These are phyloP conservation scores for Ptychochromis oligacanthus DNA, from an alignment of 2,113 vertebrate genomes.

Conservation along the genomic window DNA sequence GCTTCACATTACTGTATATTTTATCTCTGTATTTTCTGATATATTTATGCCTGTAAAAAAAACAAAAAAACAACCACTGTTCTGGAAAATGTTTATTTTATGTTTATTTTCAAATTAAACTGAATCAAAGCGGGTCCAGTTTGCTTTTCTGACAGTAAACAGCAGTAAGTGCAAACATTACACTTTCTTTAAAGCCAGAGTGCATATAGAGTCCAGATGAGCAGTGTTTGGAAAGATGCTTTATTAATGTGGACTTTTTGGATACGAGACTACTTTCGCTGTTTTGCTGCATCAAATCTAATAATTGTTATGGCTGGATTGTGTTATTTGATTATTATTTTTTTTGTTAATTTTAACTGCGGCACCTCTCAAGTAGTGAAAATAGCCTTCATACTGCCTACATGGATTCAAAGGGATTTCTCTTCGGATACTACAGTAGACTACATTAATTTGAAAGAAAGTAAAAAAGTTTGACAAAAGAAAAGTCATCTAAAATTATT, in stretches of 20 bases:
- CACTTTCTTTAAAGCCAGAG: not conserved
- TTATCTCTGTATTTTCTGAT: not conserved
- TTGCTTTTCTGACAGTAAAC: not conserved
- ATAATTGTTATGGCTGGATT: not conserved
- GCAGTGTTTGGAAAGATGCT: fast-evolving
- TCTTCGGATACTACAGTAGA: not conserved
- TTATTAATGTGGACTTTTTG: not conserved
- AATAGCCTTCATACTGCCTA: not conserved
- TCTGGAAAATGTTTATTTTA: not conserved
- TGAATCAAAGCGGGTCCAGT: fast-evolving
- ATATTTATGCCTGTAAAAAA: too few relatives aligned
- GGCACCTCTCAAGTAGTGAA: not conserved
- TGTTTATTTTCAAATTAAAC: not conserved
- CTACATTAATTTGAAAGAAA: not conserved
- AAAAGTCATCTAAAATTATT: too few relatives aligned
- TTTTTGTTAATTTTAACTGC: not conserved
- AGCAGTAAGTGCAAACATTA: not conserved
- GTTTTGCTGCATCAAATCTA: not conserved
- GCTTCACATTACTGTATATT: fast-evolving
- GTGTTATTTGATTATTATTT: not conserved
- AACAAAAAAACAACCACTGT: not conserved
- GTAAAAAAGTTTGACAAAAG: not conserved
- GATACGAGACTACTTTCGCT: not conserved
- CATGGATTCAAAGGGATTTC: not conserved
- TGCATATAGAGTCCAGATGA: not conserved